Conservation (phyloP, 1,140 invertebrate genomes). For the Leptopilina clavipes region DNA sequence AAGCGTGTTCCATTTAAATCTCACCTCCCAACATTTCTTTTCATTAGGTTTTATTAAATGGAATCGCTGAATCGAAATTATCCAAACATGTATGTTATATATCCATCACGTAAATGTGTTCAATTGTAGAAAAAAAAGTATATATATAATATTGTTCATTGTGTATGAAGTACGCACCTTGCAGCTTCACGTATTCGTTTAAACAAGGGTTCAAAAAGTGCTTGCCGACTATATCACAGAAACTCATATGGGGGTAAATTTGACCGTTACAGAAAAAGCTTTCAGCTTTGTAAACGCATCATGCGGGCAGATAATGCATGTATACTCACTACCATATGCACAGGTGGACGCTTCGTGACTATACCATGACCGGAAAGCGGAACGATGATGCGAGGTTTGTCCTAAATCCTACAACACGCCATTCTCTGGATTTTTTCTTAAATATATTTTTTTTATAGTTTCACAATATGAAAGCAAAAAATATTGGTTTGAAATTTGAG, state of each 20-base stretch:
- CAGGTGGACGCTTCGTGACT: constrained; percentile 65
- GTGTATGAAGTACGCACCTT: constrained; percentile 50
- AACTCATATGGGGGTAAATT: constrained; percentile 64
- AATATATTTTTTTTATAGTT: not conserved
- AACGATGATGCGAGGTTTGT: constrained; percentile 61
- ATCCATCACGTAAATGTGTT: not conserved
- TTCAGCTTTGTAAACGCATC: constrained; percentile 50
- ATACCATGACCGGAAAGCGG: constrained; percentile 60
- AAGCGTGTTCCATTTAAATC: constrained; percentile 21
- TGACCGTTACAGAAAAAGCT: constrained; percentile 67
- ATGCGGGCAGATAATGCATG: constrained; percentile 58
- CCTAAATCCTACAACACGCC: constrained; percentile 55
- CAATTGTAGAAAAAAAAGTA: not conserved
- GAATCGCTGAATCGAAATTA: constrained; percentile 13
- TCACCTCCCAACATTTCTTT: constrained; percentile 7
- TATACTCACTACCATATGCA: constrained; percentile 41
- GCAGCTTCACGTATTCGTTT: constrained; percentile 48
- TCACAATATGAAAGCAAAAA: not conserved
- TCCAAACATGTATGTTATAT: not conserved
- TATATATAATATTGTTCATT: constrained; percentile 2
- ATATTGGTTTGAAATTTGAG: not conserved
- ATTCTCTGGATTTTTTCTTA: constrained; percentile 57
- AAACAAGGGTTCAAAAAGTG: constrained; percentile 48
- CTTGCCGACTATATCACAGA: constrained; percentile 58
- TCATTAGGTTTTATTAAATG: constrained; percentile 4